These are phyloP conservation scores for Sesamia nonagrioides DNA, from an alignment of 1,140 invertebrate genomes.

Conservation along the genomic window DNA sequence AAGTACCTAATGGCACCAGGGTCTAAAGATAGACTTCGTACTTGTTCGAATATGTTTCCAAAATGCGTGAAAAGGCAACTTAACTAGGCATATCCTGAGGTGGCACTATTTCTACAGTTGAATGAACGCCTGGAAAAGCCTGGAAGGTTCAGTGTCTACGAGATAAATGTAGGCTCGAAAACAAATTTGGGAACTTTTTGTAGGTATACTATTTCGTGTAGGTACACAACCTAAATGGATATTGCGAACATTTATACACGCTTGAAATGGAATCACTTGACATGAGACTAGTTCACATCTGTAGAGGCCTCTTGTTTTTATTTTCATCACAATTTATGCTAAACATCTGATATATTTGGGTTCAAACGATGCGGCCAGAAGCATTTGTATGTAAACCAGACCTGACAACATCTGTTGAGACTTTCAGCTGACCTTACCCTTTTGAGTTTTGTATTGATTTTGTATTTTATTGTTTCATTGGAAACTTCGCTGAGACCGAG, in stretches of 20 bases:
- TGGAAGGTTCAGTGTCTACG: neutral
- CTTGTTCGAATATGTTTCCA: no score
- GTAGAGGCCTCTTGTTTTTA: conserved; percentile 53
- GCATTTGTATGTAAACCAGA: conserved; percentile 69
- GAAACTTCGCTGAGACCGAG: neutral
- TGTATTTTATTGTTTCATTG: neutral
- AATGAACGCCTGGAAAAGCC: neutral
- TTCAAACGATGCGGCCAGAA: conserved; percentile 62
- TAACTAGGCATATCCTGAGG: neutral
- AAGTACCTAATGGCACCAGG: no score
- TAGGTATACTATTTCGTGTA: neutral
- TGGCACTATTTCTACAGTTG: neutral
- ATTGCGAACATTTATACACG: conserved; percentile 19
- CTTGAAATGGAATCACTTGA: conserved; percentile 39
- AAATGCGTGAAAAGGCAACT: no score
- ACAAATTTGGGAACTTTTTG: conserved; percentile 27
- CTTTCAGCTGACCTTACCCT: conserved; percentile 53
- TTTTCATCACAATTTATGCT: conserved; percentile 68
- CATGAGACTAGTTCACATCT: conserved; percentile 31
- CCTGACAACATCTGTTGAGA: conserved; percentile 57
- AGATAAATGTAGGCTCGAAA: conserved; percentile 31
- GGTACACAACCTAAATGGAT: neutral
- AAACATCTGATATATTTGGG: conserved; percentile 71
- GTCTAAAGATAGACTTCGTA: no score
- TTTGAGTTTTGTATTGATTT: conserved; percentile 36